Base-by-base conservation (phyloP, 2,888 invertebrate genomes). In the Xanthia icteritia region DNA sequence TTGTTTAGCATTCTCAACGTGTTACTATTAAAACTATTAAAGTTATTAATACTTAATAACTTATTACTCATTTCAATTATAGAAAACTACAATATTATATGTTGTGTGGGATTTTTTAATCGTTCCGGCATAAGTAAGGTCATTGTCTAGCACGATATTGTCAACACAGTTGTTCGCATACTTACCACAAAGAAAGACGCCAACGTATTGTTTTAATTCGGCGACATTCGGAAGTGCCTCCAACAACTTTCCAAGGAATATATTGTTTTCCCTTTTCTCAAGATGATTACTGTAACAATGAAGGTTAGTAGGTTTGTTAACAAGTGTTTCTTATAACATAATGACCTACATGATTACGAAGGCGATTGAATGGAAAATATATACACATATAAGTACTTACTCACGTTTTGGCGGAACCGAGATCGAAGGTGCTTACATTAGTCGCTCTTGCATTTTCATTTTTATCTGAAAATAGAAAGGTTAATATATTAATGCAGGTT, bases 331-430 rank as follows among this genome's bases (percentile, higher is more conserved):
- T 39, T 11, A 66, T 36, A 8, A 39, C 69, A 66, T 75, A 56
- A 56, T 4, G 4, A 63, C 56, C 11, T n/a, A 70, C 4, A 15
- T 64, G 45, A 51, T 77, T 54, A 81, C n/a, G 45, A 65, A 81
- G 64, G n/a, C 8, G 64, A 42, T 48, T 54, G 48, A 61, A 73
- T 69, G 76, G 69, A 79, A 78, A 77, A 79, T 81, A 83, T 79
- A 82, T 77, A 84, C 80, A 84, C 64, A 77, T 77, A 89, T 77
- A 88, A 88, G 87, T 96, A 96, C 96, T 96, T 95, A 96, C 96
- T 96, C 95, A 95, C 95, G 95, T 96, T 96, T 96, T 94, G 92
- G 92, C 84, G 92, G 92, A 85, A 85, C 90, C 86, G 65, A 91
- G 90, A 82, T 94, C 93, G 83, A 94, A 92, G 76, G 86, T 89